Base-by-base conservation (phyloP, 2,797 vertebrate species). In the Sebastes melanostomus region DNA sequence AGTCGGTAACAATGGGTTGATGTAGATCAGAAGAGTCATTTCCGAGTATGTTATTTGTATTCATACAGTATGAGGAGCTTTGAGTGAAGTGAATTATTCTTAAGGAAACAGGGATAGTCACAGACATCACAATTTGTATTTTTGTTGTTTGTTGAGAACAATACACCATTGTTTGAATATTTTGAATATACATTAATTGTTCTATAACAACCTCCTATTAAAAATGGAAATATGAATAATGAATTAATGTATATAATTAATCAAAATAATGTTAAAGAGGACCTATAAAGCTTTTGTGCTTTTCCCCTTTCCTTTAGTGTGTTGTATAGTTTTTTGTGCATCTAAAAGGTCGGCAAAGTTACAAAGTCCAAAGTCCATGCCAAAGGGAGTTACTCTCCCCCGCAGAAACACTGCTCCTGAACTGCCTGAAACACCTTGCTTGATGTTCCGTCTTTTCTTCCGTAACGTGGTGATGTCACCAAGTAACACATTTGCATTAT, bases 1-100 rank as follows among this genome's bases (percentile, higher is more conserved):
- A 67, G 72, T 29, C 52, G 27, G 72, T 74, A 74, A 76, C 74
- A 81, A 61, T 27, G 56, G 65, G 69, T n/a, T 86, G 78, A 88
- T 82, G 77, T 20, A 66, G 62, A 81, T 88, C 66, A 78, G 70
- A 83, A 6, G 36, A 80, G 34, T 38, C 55, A 27, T 70, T 82
- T 84, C 67, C 78, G 56, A 55, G 2, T 29, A 18, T 67, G 38
- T 42, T 61, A 59, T 84, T 82, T 81, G 77, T 79, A 68, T 72
- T 80, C 67, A 80, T 55, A 73, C 65, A 61, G 12, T 32, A 76
- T 70, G 8, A 56, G 20, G 61, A 71, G 65, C n/a, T 8, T 29
- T 66, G 30, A 61, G 7, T 54, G 16, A 32, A 75, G 18, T 38
- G 63, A n/a, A 72, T 67, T 75, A 38, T 63, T 80, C 8, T 29